These are phyloP conservation scores for Serinus canaria DNA, from an alignment of 2,113 vertebrate genomes.

Conservation along the genomic window DNA sequence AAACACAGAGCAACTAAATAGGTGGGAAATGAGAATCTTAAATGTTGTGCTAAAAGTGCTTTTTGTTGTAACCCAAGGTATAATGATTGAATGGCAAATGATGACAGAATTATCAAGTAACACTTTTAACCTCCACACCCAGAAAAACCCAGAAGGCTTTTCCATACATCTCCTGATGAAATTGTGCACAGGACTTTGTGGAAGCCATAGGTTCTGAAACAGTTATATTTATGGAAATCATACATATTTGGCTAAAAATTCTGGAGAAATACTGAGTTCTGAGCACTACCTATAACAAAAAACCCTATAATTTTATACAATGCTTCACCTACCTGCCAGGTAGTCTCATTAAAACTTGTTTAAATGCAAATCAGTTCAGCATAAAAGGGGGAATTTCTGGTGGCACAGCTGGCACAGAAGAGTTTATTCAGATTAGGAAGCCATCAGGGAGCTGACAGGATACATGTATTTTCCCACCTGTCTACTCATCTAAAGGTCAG, in stretches of 20 bases:
- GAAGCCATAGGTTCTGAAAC: neutral
- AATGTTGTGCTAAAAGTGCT: neutral
- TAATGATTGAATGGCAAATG: neutral
- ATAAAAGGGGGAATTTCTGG: neutral
- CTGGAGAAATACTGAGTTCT: neutral
- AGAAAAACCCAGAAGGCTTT: neutral
- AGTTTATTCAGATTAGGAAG: neutral
- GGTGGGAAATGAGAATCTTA: neutral
- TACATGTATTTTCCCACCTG: neutral
- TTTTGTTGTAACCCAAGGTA: neutral
- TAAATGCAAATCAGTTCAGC: neutral
- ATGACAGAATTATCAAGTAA: neutral
- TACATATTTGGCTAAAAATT: neutral
- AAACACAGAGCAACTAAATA: neutral
- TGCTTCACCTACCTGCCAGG: neutral
- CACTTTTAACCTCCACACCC: neutral
- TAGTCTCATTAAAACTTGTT: neutral
- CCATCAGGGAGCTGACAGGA: neutral
- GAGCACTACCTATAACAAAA: neutral
- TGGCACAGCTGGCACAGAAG: neutral
- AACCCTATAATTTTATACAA: fast-evolving
- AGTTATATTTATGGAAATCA: neutral
- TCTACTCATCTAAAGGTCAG: constrained; percentile 41
- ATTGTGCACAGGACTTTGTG: neutral
- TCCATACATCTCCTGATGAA: neutral